A percentile compares a stretch with the other conserved stretches of the same genome.
Evolutionary conservation across 2,113 vertebrate genomes (phyloP).

Genomic region (Terrapene triunguis): DNA sequence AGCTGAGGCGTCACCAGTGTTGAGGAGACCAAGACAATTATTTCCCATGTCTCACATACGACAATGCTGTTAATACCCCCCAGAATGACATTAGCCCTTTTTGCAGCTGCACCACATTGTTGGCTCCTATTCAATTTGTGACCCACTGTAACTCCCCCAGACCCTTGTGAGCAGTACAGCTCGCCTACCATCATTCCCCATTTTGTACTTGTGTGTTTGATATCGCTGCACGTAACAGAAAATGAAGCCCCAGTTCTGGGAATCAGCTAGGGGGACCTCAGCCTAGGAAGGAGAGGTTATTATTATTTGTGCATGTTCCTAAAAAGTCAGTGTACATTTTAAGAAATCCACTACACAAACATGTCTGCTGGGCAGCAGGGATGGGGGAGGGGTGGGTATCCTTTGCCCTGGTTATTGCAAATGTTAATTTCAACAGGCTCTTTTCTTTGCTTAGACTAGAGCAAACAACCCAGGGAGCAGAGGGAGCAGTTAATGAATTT

Average conservation of each 20-base stretch:
- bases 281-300: not conserved
- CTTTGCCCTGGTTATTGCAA: not conserved
- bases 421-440: too few species aligned
- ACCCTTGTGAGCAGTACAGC: not conserved
- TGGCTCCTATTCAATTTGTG: not conserved
- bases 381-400: fast-evolving
- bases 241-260: not conserved
- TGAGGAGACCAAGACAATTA: not conserved
- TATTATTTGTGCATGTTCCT: not conserved
- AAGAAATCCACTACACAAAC: not conserved
- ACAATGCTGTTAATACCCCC: not conserved
- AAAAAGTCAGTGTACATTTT: not conserved
- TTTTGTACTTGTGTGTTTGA: not conserved
- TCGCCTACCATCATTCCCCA: not conserved
- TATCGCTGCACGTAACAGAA: not conserved
- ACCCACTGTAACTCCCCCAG: not conserved
- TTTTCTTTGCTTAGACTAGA: not conserved
- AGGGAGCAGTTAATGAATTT: not conserved
- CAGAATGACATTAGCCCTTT: not conserved
- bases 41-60: not conserved
- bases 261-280: not conserved
- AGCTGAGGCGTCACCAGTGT: not conserved
- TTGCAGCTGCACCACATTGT: not conserved
- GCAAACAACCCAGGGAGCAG: not conserved
- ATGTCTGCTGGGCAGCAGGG: not conserved